Base-by-base conservation (phyloP, 2,888 invertebrate species). In the Tetragonisca angustula region DNA sequence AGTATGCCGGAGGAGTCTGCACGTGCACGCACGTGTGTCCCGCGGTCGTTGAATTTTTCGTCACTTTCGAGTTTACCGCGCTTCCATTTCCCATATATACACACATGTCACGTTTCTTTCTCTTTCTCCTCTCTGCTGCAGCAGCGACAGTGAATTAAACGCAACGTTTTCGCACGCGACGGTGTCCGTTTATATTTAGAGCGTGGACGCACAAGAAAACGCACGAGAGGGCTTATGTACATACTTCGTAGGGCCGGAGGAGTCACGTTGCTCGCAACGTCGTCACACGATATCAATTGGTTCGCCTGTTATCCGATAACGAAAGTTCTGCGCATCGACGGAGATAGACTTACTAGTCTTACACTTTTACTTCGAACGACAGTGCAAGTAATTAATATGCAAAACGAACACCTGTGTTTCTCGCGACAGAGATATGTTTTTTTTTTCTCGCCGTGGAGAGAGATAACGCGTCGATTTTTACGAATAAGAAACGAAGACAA, bases 131-230 rank as follows among this genome's bases (percentile, higher is more conserved):
- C 84, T 73, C 76, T 73, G 76, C 79, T 21, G 79, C 74, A 73
- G 83, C 83, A 76, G 76, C 65, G 80, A 70, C 83, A 81, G 71
- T 80, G 86, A 83, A 84, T 87, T 81, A 81, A 79, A 75, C 69
- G 68, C 79, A 61, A 61, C 76, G 62, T 61, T 17, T 36, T 43
- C 43, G 9, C 62, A 24, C 70, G 59, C 54, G 52, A n/a, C 54
- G 43, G 49, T 76, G 71, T 67, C 68, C 61, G 43, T 49, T 76
- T 86, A 86, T 86, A 86, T 86, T 85, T 79, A 85, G 85, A 82
- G 32, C 62, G 50, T 75, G 70, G 74, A 71, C 67, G 71, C 67
- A 68, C 61, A 52, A 36, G 70, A 78, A 65, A 69, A 73, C 72
- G 67, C 43, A 65, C 52, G 49, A 36, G 32, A 32, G 32, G 27